Conservation (phyloP, 2,797 vertebrate genomes). For the Okamejei kenojei region DNA sequence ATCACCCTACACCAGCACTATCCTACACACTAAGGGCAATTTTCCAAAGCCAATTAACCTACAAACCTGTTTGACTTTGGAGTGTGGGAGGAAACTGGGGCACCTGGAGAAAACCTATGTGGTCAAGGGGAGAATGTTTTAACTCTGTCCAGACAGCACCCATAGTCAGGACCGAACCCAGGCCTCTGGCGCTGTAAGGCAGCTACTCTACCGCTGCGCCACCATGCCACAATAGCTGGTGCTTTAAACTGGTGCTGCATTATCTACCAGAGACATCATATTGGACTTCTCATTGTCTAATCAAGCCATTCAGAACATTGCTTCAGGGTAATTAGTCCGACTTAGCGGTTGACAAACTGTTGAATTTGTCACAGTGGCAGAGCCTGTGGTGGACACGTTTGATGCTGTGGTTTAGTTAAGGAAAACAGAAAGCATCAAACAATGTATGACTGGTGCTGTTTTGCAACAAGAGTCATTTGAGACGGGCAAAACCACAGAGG, state of each 20-base stretch:
- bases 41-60: no score
- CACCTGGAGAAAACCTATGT: no score
- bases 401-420: neutral
- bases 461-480: slow-evolving; percentile 34
- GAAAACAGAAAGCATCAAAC: neutral
- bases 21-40: no score
- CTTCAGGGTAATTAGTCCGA: neutral
- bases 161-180: no score
- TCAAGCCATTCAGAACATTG: neutral
- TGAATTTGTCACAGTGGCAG: neutral
- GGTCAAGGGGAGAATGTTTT: no score
- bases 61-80: no score
- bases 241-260: neutral
- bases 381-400: neutral
- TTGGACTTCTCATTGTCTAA: neutral
- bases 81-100: no score
- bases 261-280: neutral
- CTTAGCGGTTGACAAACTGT: neutral
- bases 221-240: no score
- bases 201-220: no score
- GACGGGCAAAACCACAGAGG: slow-evolving; percentile 48
- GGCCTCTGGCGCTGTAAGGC: no score
- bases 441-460: neutral
- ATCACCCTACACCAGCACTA: no score
- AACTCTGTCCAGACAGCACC: no score